A percentile compares a stretch with the other conserved stretches of the same genome.
These are phyloP conservation scores for Myopa tessellatipennis DNA, from an alignment of 2,888 invertebrate species.

Conservation along the genomic window DNA sequence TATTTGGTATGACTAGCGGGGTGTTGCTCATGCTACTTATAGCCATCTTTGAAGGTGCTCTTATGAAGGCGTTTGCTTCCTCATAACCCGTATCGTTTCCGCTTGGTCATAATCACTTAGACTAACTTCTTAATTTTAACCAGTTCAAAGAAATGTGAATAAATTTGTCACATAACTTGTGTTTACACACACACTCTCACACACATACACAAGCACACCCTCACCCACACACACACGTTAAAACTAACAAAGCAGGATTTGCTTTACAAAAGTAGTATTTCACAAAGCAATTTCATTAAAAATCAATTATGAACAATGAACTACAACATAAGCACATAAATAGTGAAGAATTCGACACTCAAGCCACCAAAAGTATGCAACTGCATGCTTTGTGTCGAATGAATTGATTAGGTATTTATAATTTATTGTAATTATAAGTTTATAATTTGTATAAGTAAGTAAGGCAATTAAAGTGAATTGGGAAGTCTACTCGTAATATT, in stretches of 20 bases:
- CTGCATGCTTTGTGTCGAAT: conserved; percentile 6
- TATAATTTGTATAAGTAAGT: conserved; percentile 22
- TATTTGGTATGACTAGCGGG: conserved; percentile 82
- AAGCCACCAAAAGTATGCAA: background rate
- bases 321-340: conserved; percentile 8
- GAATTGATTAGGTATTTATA: conserved; percentile 19
- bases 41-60: conserved; percentile 87
- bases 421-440: conserved; percentile 25
- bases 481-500: background rate
- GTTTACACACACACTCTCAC: background rate
- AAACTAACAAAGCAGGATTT: background rate
- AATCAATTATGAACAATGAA: background rate
- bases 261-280: background rate
- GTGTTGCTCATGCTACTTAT: conserved; percentile 90
- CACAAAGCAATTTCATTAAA: background rate
- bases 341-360: background rate
- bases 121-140: conserved; percentile 22
- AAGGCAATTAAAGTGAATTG: background rate
- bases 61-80: conserved; percentile 76
- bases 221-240: background rate
- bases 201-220: background rate
- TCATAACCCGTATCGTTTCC: conserved; percentile 44
- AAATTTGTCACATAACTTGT: conserved; percentile 2
- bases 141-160: background rate
- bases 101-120: conserved; percentile 36